These are phyloP conservation scores for Bemisia tabaci DNA, from an alignment of 1,140 invertebrate species.

Conservation along the genomic window DNA sequence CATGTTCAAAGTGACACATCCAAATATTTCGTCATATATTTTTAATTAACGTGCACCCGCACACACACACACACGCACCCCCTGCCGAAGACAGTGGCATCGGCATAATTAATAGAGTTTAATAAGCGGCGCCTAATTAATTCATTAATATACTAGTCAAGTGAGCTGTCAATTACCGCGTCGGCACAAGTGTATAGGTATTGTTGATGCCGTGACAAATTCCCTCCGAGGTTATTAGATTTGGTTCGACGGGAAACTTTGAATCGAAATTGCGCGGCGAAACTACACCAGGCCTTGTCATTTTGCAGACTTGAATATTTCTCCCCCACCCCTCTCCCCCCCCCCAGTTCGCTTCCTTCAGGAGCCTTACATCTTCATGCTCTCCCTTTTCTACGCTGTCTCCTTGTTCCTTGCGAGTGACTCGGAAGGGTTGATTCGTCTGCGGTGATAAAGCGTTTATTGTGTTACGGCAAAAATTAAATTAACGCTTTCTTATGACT, in stretches of 20 bases:
- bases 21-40: not conserved
- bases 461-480: not conserved
- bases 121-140: not conserved
- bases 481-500: no score
- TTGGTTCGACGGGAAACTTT: not conserved
- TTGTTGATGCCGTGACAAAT: no score
- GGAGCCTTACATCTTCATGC: not conserved
- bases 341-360: not conserved
- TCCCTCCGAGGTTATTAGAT: not conserved
- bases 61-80: not conserved
- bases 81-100: not conserved
- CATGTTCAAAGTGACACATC: no score
- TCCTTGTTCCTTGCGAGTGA: no score
- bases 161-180: not conserved
- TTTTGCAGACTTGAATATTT: not conserved
- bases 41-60: not conserved
- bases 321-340: not conserved
- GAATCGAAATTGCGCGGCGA: not conserved
- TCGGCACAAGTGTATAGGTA: not conserved
- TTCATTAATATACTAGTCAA: not conserved
- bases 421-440: not conserved
- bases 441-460: not conserved
- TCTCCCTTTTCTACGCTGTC: no score
- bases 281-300: not conserved
- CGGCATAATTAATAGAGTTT: not conserved